Evolutionary conservation across 2,888 invertebrate genomes (phyloP), one percentile per base, ranked within the genome.

Genomic region (Eubasilissa splendida): DNA sequence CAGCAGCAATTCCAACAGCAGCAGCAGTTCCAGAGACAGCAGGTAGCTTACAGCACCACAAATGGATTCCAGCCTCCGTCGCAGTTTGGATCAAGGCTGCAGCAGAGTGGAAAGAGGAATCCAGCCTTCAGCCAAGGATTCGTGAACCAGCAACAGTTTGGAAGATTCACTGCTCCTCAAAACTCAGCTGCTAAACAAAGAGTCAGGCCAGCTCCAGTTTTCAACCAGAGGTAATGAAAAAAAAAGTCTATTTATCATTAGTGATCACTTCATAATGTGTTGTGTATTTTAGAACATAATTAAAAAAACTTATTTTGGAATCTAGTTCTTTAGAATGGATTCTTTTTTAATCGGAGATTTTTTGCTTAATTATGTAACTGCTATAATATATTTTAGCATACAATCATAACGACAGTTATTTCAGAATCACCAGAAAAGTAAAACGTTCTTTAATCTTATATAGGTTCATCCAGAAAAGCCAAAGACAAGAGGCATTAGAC

Each of bases 401-500:
- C 22, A 22, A 22, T 22, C 22, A 22, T 22, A 22, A 22, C 1
- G 22, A 22, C 22, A n/a, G n/a, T n/a, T n/a, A n/a, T 42, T 4
- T 42, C 3, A 42, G 42, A 42, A 42, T 2, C 42, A 42, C 4
- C 42, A 42, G 7, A 42, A 42, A 42, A 42, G 7, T 42, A 42
- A 42, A 4, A 42, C 4, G 42, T 42, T 42, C 2, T 42, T 7
- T 4, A 42, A 42, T 42, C 42, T 42, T 42, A 5, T 65, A 31
- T 53, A 81, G 83, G 65, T 83, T 83, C 75, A 59, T 70, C 53
- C 71, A 73, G 12, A 50, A 53, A 22, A 66, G 70, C 75, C 79
- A 81, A 12, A 77, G 76, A 78, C 82, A 84, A 76, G 82, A 80
- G 78, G 80, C 81, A 22, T 59, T 80, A 5, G 81, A 79, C 31